These are phyloP conservation scores for Sebastes nivosus DNA, from an alignment of 2,797 vertebrate species.

Conservation along the genomic window DNA sequence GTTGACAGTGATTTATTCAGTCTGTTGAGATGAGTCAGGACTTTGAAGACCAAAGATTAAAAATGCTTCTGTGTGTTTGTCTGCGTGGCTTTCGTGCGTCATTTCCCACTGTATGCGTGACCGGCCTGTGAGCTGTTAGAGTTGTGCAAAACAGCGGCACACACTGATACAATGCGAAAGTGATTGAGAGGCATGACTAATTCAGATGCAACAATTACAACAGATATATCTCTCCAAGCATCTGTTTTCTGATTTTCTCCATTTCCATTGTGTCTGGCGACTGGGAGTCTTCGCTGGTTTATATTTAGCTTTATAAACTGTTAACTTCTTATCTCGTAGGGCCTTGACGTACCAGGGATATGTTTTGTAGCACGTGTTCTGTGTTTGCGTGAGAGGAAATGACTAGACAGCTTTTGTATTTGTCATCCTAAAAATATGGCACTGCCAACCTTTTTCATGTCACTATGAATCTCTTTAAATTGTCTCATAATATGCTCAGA, in stretches of 20 bases:
- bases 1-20: constrained; percentile 23
- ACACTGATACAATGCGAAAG: background rate
- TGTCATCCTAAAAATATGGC: background rate
- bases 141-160: background rate
- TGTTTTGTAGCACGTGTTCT: background rate
- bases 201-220: background rate
- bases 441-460: background rate
- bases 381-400: background rate
- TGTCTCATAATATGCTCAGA: background rate
- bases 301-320: background rate
- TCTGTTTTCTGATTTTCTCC: background rate
- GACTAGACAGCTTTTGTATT: background rate
- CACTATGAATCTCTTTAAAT: background rate
- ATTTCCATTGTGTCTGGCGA: background rate
- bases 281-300: background rate
- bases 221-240: too few relatives aligned
- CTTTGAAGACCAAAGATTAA: constrained; percentile 33
- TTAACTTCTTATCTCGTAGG: background rate
- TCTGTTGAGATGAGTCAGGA: constrained; percentile 34
- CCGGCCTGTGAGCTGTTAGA: background rate
- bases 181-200: background rate
- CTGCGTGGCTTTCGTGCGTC: background rate
- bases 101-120: background rate
- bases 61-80: constrained; percentile 9
- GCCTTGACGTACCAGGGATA: background rate